Conservation (phyloP, 2,797 vertebrate species). For the Rhadinocentrus ornatus region DNA sequence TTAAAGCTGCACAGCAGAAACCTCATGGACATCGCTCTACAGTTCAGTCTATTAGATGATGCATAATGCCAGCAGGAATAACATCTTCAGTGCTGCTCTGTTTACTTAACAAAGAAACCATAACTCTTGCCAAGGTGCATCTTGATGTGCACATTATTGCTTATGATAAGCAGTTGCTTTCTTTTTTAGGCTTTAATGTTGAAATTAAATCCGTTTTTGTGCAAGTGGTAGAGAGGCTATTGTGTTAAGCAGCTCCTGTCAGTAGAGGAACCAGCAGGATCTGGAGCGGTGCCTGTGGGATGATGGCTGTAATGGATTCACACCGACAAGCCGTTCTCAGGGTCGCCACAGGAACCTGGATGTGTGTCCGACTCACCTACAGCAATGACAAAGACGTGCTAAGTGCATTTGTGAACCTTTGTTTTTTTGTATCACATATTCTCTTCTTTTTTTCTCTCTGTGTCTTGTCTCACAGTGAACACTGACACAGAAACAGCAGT, state of each 20-base stretch:
- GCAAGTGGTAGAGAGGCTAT: constrained; percentile 48
- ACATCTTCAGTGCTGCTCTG: not conserved
- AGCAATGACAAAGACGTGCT: constrained; percentile 33
- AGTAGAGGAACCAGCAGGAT: constrained; percentile 53
- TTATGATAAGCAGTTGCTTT: constrained; percentile 34
- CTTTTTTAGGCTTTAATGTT: constrained; percentile 44
- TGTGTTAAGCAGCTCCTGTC: constrained; percentile 54
- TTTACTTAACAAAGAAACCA: constrained; percentile 3
- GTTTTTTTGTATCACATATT: not conserved
- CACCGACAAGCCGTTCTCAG: constrained; percentile 62
- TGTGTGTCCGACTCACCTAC: constrained; percentile 53
- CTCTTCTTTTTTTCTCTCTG: constrained; percentile 21
- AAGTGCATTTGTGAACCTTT: constrained; percentile 31
- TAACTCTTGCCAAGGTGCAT: constrained; percentile 30
- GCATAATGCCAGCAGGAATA: constrained; percentile 4
- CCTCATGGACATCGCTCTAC: not conserved
- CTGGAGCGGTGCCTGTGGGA: constrained; percentile 58
- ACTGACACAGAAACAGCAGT: constrained; percentile 96
- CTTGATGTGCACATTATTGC: constrained; percentile 16
- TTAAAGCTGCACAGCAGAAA: not conserved
- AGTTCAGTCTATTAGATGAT: constrained; percentile 9
- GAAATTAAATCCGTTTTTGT: constrained; percentile 53
- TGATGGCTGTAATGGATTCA: constrained; percentile 68
- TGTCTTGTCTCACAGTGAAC: constrained; percentile 85
- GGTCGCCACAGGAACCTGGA: constrained; percentile 62